Evolutionary conservation across 2,888 invertebrate genomes (phyloP).

Genomic region (Morinoia aosen): DNA sequence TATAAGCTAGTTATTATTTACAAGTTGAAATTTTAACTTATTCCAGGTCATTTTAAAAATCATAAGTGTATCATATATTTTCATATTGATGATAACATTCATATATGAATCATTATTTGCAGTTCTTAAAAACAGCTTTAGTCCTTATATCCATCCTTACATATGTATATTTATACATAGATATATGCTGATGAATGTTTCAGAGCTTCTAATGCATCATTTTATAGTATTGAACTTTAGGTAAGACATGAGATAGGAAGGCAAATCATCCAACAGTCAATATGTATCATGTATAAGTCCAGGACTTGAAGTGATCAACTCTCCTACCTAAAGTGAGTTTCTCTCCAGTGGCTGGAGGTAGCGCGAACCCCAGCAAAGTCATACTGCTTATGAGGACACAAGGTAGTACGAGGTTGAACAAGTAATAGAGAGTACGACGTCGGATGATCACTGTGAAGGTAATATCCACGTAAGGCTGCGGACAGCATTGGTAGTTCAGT

Average conservation of each 20-base stretch:
- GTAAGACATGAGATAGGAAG: background rate
- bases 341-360: slow-evolving; percentile 98
- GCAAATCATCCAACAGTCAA: background rate
- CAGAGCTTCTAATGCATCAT: background rate
- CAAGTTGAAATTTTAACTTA: background rate
- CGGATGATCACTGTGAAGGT: slow-evolving; percentile 97
- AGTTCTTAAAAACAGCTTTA: slow-evolving; percentile 16
- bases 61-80: slow-evolving; percentile 35
- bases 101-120: slow-evolving; percentile 50
- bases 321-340: slow-evolving; percentile 90
- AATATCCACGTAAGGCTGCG: slow-evolving; percentile 92
- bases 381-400: slow-evolving; percentile 98
- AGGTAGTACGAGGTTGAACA: slow-evolving; percentile 99
- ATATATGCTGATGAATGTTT: background rate
- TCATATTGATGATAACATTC: slow-evolving; percentile 56
- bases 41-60: background rate
- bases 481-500: slow-evolving; percentile 92
- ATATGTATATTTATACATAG: slow-evolving; percentile 42
- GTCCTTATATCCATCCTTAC: background rate
- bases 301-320: background rate
- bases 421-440: slow-evolving; percentile 96
- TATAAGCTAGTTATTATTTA: slow-evolving; percentile 21
- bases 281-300: background rate
- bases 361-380: slow-evolving; percentile 97
- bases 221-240: background rate